phyloP scores from a whole-genome alignment of 2,113 vertebrate species.

The Cottus gobio region DNA sequence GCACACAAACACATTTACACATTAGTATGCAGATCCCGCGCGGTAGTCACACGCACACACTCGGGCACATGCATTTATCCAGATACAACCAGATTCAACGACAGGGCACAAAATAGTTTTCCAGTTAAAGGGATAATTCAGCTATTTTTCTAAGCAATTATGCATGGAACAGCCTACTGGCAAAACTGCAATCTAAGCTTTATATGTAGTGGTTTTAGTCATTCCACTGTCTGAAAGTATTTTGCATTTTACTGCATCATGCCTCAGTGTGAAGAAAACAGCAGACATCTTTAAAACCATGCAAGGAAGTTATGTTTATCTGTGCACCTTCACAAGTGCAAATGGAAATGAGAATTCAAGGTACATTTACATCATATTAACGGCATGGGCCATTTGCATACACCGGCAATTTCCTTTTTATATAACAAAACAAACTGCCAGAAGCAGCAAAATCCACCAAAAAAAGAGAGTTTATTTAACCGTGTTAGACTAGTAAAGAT shows the following conservation, averaged over 20 bases:
- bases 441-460: neutral
- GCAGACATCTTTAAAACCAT: slow-evolving; percentile 7
- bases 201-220: slow-evolving; percentile 39
- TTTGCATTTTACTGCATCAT: slow-evolving; percentile 45
- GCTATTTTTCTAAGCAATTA: slow-evolving; percentile 55
- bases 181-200: slow-evolving; percentile 46
- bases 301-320: slow-evolving; percentile 21
- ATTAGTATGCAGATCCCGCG: slow-evolving; percentile 40
- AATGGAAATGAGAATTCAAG: slow-evolving; percentile 32
- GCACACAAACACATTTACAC: slow-evolving; percentile 33
- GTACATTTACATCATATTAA: slow-evolving; percentile 48
- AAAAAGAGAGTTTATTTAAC: neutral
- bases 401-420: slow-evolving; percentile 23
- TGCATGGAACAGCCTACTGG: slow-evolving; percentile 40
- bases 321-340: neutral
- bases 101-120: slow-evolving; percentile 36
- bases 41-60: neutral
- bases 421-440: neutral
- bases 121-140: slow-evolving; percentile 62
- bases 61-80: neutral
- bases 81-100: neutral
- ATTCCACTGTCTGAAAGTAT: slow-evolving; percentile 29
- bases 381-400: slow-evolving; percentile 33
- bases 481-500: neutral
- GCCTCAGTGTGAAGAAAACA: neutral